Evolutionary conservation across 2,797 vertebrate genomes (phyloP).

Genomic region (Psittacula derbiana): DNA sequence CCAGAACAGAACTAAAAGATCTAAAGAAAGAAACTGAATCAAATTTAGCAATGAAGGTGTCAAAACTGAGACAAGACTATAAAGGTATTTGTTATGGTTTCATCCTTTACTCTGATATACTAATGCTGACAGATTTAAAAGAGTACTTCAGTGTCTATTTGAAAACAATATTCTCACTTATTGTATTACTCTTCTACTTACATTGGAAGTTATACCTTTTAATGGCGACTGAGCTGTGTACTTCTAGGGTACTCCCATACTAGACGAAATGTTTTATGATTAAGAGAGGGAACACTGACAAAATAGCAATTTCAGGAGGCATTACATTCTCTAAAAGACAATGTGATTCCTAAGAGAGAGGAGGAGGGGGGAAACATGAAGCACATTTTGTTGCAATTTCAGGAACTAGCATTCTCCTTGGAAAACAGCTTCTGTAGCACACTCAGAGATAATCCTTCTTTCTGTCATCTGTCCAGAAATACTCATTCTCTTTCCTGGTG

Average conservation of each 20-base stretch:
- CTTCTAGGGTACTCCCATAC: not conserved
- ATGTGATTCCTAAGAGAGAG: not conserved
- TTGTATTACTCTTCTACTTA: not conserved
- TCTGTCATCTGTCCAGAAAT: not conserved
- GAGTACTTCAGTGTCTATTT: not conserved
- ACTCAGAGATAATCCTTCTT: not conserved
- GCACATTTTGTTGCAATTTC: not conserved
- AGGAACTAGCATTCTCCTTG: not conserved
- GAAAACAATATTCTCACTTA: not conserved
- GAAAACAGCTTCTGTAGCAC: not conserved
- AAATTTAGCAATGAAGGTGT: not conserved
- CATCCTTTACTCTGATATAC: fast-evolving
- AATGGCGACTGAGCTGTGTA: not conserved
- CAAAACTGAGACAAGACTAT: not conserved
- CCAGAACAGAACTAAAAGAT: not conserved
- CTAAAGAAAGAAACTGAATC: not conserved
- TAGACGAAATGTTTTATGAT: not conserved
- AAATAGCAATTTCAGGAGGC: not conserved
- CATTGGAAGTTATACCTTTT: not conserved
- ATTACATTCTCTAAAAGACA: not conserved
- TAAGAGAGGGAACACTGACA: not conserved
- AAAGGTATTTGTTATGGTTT: not conserved
- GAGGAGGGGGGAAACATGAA: not conserved
- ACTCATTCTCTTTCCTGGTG: fast-evolving
- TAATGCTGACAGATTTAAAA: not conserved